Evolutionary conservation across 2,113 vertebrate genomes (phyloP).

Genomic region (Ellobius talpinus): DNA sequence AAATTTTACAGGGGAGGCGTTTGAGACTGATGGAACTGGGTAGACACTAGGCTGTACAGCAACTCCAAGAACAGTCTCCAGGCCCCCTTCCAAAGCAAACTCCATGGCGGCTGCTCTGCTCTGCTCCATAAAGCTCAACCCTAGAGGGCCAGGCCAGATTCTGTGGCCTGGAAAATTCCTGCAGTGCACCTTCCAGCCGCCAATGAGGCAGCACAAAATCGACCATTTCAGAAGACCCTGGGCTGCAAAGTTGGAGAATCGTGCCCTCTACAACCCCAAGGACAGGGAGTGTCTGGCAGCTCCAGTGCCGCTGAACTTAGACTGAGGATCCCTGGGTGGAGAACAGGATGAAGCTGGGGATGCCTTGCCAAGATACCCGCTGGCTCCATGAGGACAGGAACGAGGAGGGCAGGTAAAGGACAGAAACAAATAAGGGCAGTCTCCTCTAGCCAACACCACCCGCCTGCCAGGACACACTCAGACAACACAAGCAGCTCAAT

Average conservation of each 20-base stretch:
- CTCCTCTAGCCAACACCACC: not conserved
- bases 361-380: not conserved
- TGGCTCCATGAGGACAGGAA: not conserved
- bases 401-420: not conserved
- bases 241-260: not conserved
- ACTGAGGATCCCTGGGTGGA: not conserved
- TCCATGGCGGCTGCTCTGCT: constrained; percentile 1
- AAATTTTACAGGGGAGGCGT: not conserved
- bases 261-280: not conserved
- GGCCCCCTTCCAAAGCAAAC: constrained; percentile 72
- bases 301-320: not conserved
- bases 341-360: not conserved
- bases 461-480: not conserved
- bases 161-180: constrained; percentile 73
- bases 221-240: constrained; percentile 69
- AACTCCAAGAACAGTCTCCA: constrained; percentile 54
- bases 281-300: not conserved
- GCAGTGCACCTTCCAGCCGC: not conserved
- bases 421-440: not conserved
- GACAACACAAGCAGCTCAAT: not conserved
- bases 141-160: not conserved
- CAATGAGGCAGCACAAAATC: constrained; percentile 63
- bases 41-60: not conserved
- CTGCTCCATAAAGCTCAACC: constrained; percentile 61
- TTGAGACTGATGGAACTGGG: not conserved